Percentiles rank a stretch among this genome's conserved stretches.
These are phyloP conservation scores for Enoplosus armatus DNA, from an alignment of 2,797 vertebrate species.

Conservation along the genomic window DNA sequence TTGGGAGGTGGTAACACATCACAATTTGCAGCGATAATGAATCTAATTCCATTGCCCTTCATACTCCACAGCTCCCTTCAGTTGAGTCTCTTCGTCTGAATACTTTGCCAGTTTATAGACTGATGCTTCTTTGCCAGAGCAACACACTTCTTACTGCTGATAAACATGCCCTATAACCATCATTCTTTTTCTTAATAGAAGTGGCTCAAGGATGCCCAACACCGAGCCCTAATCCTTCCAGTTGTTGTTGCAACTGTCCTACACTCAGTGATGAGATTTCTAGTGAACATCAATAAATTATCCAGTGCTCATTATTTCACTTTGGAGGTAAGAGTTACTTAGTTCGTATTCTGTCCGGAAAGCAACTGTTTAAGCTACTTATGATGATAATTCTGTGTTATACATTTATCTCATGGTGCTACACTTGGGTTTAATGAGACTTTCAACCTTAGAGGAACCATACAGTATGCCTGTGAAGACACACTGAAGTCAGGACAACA, in stretches of 20 bases:
- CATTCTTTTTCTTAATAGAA: conserved; percentile 30
- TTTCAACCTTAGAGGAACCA: background rate
- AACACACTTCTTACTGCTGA: conserved; percentile 34
- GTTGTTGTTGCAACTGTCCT: background rate
- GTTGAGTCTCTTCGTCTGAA: conserved; percentile 33
- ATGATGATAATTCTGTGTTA: background rate
- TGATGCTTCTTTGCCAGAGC: conserved; percentile 29
- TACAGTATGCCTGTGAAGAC: background rate
- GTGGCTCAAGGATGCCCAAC: conserved; percentile 16
- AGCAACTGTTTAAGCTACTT: no score
- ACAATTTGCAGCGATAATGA: conserved; percentile 61
- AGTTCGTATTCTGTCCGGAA: background rate
- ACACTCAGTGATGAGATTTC: background rate
- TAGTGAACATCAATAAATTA: background rate
- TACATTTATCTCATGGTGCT: background rate
- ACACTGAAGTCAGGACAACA: background rate
- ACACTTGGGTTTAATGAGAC: background rate
- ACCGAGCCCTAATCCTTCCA: background rate
- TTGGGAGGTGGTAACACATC: conserved; percentile 42
- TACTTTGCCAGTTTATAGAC: conserved; percentile 35
- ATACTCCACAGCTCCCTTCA: conserved; percentile 51
- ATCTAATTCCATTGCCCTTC: conserved; percentile 61
- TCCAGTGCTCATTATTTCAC: background rate
- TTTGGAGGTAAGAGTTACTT: background rate
- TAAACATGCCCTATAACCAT: conserved; percentile 39